phyloP scores from a whole-genome alignment of 2,797 vertebrate species.

The Halcyon chelicuti region DNA sequence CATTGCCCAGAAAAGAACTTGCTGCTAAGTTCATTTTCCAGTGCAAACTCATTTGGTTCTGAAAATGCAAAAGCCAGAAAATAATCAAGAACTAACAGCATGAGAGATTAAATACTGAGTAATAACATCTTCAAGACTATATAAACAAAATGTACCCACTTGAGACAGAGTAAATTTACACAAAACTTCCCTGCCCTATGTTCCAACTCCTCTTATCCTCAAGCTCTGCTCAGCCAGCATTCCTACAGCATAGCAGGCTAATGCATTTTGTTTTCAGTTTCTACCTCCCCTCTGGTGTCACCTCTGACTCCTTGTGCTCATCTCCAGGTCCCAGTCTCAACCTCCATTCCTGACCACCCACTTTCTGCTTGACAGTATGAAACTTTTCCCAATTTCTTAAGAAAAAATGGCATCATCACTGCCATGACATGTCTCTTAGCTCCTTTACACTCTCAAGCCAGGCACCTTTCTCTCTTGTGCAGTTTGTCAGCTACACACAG shows the following conservation, averaged over 20 bases:
- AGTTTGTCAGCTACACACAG: background rate
- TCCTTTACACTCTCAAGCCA: background rate
- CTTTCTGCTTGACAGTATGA: background rate
- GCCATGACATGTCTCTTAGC: accelerated
- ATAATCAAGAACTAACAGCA: background rate
- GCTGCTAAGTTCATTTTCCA: background rate
- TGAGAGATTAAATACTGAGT: background rate
- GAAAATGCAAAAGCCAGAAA: background rate
- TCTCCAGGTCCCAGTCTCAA: background rate
- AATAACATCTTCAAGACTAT: background rate
- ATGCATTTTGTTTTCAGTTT: background rate
- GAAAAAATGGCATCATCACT: background rate
- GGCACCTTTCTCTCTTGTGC: background rate
- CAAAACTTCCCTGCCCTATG: background rate
- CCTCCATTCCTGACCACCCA: background rate
- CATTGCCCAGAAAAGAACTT: background rate
- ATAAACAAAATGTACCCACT: background rate
- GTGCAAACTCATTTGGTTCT: background rate
- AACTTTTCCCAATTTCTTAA: background rate
- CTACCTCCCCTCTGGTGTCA: background rate
- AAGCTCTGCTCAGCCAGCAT: background rate
- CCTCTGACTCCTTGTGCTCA: background rate
- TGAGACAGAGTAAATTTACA: background rate
- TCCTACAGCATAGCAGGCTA: background rate
- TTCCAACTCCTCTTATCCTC: background rate